Evolutionary conservation across 2,888 invertebrate genomes (phyloP).

Genomic region (Athetis lepigone): DNA sequence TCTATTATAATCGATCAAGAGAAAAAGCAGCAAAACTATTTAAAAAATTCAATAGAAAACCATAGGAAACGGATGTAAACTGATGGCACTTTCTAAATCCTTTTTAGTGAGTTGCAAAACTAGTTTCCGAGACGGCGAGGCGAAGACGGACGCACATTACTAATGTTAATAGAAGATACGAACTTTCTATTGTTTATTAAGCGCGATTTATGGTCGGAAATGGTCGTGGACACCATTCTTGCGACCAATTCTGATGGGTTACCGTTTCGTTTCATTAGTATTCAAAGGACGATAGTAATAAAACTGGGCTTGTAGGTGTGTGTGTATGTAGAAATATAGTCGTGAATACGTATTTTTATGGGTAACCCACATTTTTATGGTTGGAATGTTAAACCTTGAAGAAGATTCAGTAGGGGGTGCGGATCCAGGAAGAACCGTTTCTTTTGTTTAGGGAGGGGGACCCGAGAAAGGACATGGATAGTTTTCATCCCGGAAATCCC

Average conservation of each 20-base stretch:
- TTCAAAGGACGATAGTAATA: slow-evolving; percentile 25
- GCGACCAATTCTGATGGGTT: slow-evolving; percentile 33
- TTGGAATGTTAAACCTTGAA: too few species aligned
- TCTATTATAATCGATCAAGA: neutral
- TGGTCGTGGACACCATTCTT: slow-evolving; percentile 26
- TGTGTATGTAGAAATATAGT: neutral
- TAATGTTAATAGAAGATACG: slow-evolving; percentile 56
- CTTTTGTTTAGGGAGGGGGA: too few species aligned
- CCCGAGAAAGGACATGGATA: too few species aligned
- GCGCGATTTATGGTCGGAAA: slow-evolving; percentile 44
- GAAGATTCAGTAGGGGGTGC: too few species aligned
- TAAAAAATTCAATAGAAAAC: slow-evolving; percentile 52
- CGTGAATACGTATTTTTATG: too few species aligned
- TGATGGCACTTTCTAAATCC: slow-evolving; percentile 81
- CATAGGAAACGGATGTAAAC: slow-evolving; percentile 55
- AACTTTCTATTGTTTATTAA: slow-evolving; percentile 76
- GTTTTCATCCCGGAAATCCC: too few species aligned
- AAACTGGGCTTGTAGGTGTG: neutral
- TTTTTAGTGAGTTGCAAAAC: slow-evolving; percentile 79
- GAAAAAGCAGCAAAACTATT: slow-evolving; percentile 32
- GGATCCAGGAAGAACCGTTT: too few species aligned
- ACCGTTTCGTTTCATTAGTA: slow-evolving; percentile 45
- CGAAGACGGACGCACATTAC: slow-evolving; percentile 63
- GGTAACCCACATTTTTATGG: too few species aligned
- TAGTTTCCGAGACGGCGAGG: slow-evolving; percentile 65